These are phyloP conservation scores for Luidia sarsii DNA, from an alignment of 53 echinoderm and acorn worm species.

Conservation along the genomic window DNA sequence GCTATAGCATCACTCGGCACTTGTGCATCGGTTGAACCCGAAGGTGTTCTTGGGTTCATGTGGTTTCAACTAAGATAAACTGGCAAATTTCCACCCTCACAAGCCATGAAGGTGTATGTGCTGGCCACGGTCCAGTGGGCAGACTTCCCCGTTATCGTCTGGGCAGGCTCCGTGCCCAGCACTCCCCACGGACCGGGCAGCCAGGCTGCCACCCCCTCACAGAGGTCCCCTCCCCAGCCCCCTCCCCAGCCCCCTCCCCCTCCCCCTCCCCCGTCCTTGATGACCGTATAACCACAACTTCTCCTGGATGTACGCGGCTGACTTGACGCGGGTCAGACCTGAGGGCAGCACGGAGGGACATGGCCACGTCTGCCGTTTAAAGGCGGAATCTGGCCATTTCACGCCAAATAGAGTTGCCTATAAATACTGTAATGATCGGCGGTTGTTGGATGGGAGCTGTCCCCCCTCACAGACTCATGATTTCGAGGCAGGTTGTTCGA, in stretches of 20 bases:
- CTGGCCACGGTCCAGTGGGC: constrained; percentile 26
- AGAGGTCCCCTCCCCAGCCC: constrained; percentile 14
- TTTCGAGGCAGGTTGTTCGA: too few species aligned
- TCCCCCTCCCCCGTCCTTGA: neutral
- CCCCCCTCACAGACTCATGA: too few species aligned
- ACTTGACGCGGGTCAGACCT: neutral
- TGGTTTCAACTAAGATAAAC: constrained; percentile 22
- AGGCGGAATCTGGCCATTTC: constrained; percentile 30
- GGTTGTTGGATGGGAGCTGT: too few species aligned
- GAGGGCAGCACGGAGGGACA: neutral
- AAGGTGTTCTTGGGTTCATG: constrained; percentile 23
- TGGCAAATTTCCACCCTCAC: neutral
- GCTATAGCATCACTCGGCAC: neutral
- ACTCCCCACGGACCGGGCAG: constrained; percentile 20
- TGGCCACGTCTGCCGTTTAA: neutral
- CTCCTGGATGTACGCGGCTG: constrained; percentile 45
- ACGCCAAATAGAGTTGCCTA: constrained; percentile 27
- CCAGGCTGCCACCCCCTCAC: constrained; percentile 12
- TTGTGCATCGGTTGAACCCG: neutral
- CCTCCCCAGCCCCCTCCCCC: neutral
- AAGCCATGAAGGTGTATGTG: constrained; percentile 16
- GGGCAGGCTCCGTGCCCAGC: neutral
- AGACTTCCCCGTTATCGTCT: constrained; percentile 41
- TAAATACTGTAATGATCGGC: too few species aligned
- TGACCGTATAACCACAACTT: constrained; percentile 33